These are phyloP conservation scores for Mimachlamys varia DNA, from an alignment of 2,888 invertebrate species.

Conservation along the genomic window DNA sequence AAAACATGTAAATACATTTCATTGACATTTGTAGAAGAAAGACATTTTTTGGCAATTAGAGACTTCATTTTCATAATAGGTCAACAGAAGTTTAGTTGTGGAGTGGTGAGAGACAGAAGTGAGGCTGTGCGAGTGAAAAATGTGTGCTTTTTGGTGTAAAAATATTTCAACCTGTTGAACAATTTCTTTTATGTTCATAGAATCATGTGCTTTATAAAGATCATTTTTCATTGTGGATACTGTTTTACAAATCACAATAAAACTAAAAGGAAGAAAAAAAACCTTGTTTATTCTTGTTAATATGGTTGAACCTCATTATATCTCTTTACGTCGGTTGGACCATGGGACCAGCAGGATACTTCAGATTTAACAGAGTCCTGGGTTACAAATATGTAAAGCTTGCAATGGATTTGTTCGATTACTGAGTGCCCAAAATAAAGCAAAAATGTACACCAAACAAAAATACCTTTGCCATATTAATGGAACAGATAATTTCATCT, in stretches of 20 bases:
- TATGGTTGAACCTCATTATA: no score
- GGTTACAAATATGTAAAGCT: no score
- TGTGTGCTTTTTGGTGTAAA: background rate
- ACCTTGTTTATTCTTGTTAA: no score
- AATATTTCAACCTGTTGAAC: background rate
- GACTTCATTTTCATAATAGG: background rate
- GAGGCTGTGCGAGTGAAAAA: background rate
- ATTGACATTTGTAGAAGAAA: background rate
- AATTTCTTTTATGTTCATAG: background rate
- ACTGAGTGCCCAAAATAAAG: no score
- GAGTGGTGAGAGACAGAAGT: background rate
- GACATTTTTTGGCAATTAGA: background rate
- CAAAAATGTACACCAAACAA: no score
- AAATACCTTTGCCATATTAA: no score
- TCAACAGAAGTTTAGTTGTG: background rate
- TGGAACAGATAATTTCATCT: no score
- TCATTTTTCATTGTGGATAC: background rate
- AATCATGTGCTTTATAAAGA: background rate
- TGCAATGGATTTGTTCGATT: no score
- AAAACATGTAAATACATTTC: background rate
- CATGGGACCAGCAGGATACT: no score
- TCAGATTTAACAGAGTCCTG: no score
- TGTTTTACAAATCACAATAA: background rate
- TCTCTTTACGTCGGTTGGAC: no score
- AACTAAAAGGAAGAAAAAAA: background rate